Evolutionary conservation across 2,888 invertebrate genomes (phyloP), one percentile per base, ranked within the genome.

Genomic region (Trypoxylon attenuatum): DNA sequence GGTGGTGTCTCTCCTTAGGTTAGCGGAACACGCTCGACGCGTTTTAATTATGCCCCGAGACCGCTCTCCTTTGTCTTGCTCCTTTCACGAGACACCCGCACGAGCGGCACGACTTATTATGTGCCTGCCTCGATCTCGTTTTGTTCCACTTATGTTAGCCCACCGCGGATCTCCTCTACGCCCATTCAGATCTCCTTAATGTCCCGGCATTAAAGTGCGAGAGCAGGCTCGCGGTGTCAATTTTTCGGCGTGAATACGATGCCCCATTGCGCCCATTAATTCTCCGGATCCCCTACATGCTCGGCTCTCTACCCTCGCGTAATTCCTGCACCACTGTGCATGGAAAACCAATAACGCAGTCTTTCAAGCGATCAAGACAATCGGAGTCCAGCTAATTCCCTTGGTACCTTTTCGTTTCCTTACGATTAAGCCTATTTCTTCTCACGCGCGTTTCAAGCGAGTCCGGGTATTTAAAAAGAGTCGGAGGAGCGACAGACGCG

Each of bases 1-100:
- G 45, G 52, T 59, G 33, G 54, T 50, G 23, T 49, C 54, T 50
- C 49, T 15, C 33, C 16, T 25, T 18, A n/a, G n/a, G n/a, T 29
- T 63, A 55, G 67, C 73, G 73, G 72, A 73, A 80, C 73, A 76
- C 76, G 33, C 13, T 79, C 81, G 77, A 81, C 81, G 80, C 82
- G 78, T 82, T 83, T 83, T 83, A 82, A 84, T 84, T 84, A 82
- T 83, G 76, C 76, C 65, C 49, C 53, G 54, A 64, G 61, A 70
- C 68, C 79, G 73, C 71, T 63, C 69, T 51, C 60, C 76, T 77
- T 73, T 75, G 73, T 77, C 71, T 73, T 61, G 62, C 45, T 58
- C 56, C 73, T 75, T 78, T 77, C 73, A 73, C 69, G 71, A 65
- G 70, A 75, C 76, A 72, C 75, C 69, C 75, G 77, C 79, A 79